phyloP scores from a whole-genome alignment of 2,888 invertebrate genomes.

The Lobophora halterata region DNA sequence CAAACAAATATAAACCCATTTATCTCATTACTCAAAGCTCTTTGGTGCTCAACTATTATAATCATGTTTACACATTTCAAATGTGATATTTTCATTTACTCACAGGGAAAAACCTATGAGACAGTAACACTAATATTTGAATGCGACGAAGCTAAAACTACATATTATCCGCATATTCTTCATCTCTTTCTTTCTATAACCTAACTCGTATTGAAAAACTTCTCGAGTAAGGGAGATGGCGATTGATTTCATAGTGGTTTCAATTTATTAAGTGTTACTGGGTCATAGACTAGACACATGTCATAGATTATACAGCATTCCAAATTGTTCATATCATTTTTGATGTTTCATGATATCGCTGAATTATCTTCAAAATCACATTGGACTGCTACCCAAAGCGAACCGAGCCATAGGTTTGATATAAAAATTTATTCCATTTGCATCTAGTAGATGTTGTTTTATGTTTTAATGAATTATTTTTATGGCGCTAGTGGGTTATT shows the following conservation, averaged over 20 bases:
- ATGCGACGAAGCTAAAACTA: no score
- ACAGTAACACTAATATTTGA: no score
- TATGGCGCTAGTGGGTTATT: slow-evolving; percentile 37
- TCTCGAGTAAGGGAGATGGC: no score
- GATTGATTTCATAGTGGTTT: no score
- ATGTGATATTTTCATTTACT: slow-evolving; percentile 7
- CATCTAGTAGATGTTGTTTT: slow-evolving; percentile 62
- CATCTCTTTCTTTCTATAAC: no score
- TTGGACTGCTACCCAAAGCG: slow-evolving; percentile 65
- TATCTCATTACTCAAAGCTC: no score
- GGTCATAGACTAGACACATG: neutral
- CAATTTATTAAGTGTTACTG: no score
- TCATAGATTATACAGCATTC: slow-evolving; percentile 30
- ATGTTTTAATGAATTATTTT: slow-evolving; percentile 36
- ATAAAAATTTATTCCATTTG: slow-evolving; percentile 69
- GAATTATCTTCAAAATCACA: slow-evolving; percentile 56
- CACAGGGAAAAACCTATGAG: no score
- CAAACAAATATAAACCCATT: neutral
- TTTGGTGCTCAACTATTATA: no score
- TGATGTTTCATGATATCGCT: slow-evolving; percentile 75
- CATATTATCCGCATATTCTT: no score
- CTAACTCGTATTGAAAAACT: no score
- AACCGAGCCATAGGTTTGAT: slow-evolving; percentile 79
- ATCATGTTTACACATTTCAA: neutral
- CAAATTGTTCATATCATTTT: slow-evolving; percentile 61